These are phyloP conservation scores for Drosophila jambulina DNA, from an alignment of 1,140 invertebrate species.

Conservation along the genomic window DNA sequence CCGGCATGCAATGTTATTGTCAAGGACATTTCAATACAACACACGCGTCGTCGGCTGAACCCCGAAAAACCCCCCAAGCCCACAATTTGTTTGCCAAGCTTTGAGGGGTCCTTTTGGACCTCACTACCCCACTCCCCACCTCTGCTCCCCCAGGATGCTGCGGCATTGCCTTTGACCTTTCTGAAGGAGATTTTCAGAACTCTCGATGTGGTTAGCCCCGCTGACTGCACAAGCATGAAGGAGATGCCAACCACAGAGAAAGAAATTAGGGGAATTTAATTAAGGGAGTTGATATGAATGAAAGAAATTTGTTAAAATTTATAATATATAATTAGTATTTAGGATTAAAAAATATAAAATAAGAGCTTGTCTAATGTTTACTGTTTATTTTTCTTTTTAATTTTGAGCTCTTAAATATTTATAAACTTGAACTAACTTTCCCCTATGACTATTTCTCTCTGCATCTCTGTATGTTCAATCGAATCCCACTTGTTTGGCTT, in stretches of 20 bases:
- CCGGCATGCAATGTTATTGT: slow-evolving; percentile 79
- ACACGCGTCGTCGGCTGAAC: slow-evolving; percentile 52
- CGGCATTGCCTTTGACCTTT: slow-evolving; percentile 73
- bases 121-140: too few species aligned
- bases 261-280: not conserved
- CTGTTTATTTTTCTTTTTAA: too few species aligned
- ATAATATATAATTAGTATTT: not conserved
- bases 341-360: not conserved
- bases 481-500: not conserved
- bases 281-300: not conserved
- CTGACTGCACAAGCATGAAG: slow-evolving; percentile 29
- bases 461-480: not conserved
- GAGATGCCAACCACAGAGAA: not conserved
- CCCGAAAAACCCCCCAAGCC: slow-evolving; percentile 9
- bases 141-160: slow-evolving; percentile 47
- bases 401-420: not conserved
- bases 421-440: not conserved
- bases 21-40: slow-evolving; percentile 80
- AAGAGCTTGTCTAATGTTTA: not conserved
- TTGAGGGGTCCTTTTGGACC: not conserved
- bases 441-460: not conserved
- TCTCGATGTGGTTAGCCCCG: slow-evolving; percentile 30
- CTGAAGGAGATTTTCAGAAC: slow-evolving; percentile 72
- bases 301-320: not conserved
- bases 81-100: slow-evolving; percentile 18